Conservation (phyloP, 2,113 vertebrate genomes). For the Turnix velox region DNA sequence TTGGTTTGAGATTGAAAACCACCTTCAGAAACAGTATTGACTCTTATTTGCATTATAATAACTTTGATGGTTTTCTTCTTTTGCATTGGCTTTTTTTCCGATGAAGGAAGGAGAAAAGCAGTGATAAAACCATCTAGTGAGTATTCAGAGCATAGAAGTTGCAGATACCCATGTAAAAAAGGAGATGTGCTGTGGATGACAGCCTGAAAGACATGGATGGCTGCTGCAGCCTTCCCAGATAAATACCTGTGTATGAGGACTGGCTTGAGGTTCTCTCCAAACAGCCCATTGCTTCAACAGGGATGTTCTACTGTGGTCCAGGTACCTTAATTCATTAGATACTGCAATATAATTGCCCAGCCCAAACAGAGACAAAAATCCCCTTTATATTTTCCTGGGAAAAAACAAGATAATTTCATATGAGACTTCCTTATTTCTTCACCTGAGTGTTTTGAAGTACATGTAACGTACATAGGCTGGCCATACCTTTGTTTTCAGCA, state of each 20-base stretch:
- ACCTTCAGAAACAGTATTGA: neutral
- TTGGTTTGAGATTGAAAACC: neutral
- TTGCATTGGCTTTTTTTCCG: neutral
- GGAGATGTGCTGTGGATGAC: neutral
- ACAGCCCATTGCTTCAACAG: neutral
- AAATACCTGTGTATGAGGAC: rapidly evolving
- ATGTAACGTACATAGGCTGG: neutral
- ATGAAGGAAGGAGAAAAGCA: neutral
- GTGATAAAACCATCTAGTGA: neutral
- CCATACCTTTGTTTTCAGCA: constrained; percentile 56
- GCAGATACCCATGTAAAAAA: neutral
- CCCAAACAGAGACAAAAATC: neutral
- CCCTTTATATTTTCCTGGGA: neutral
- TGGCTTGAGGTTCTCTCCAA: neutral
- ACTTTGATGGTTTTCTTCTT: neutral
- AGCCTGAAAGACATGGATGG: neutral
- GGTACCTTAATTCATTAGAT: neutral
- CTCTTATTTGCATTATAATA: neutral
- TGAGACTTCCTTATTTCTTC: constrained; percentile 37
- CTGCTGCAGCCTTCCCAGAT: neutral
- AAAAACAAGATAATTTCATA: neutral
- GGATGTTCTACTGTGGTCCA: no score
- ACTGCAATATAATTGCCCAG: neutral
- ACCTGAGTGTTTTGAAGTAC: constrained; percentile 26
- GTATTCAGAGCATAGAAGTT: neutral